These are phyloP conservation scores for Azemiops feae DNA, from an alignment of 2,113 vertebrate species.

Conservation along the genomic window DNA sequence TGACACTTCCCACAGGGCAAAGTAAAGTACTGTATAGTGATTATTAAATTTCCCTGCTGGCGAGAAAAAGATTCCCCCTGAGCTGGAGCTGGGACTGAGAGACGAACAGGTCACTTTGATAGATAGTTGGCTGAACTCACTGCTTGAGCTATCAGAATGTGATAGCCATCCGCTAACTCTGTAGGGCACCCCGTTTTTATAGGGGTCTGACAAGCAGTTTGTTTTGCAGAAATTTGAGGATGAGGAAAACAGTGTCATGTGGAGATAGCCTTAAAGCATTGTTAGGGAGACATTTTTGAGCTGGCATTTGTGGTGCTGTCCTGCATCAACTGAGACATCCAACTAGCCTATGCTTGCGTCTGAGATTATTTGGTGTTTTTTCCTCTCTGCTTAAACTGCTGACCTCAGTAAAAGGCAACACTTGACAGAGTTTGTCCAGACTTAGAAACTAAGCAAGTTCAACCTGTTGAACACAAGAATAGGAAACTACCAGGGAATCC, in stretches of 20 bases:
- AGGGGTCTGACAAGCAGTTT: background rate
- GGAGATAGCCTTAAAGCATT: background rate
- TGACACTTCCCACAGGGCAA: background rate
- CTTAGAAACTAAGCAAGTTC: background rate
- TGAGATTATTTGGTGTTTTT: background rate
- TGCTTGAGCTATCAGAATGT: background rate
- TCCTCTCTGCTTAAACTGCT: background rate
- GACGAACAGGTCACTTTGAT: too few species aligned
- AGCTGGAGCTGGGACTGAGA: background rate
- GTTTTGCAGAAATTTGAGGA: background rate
- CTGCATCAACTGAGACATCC: background rate
- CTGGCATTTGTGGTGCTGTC: background rate
- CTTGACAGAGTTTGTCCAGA: background rate
- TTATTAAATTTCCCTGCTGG: background rate
- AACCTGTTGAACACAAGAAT: background rate
- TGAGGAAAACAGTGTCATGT: background rate
- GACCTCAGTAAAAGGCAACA: background rate
- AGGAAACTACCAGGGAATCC: background rate
- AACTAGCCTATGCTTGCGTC: background rate
- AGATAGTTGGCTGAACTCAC: background rate
- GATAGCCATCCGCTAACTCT: background rate
- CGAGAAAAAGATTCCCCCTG: background rate
- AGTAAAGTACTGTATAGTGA: background rate
- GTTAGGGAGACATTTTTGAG: background rate
- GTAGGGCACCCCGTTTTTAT: background rate